Base-by-base conservation (phyloP, 2,888 invertebrate genomes). In the Chaetogeoica ovagalla region DNA sequence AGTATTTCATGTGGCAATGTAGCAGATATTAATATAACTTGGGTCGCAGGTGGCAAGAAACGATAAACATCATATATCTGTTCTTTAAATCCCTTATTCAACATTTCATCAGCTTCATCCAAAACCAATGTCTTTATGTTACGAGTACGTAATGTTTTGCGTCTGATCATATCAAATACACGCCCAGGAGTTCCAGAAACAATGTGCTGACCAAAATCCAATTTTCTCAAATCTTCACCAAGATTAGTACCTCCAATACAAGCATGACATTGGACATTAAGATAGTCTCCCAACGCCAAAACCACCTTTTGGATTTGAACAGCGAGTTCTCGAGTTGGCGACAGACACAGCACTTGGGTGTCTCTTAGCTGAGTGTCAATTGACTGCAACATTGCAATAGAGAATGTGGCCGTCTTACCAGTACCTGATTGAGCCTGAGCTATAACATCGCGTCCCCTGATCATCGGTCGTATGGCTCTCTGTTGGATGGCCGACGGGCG, bases 11-110 rank as follows among this genome's bases (percentile, higher is more conserved):
- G 98, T 0, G 99, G 99, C 83, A 99, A 88, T 69, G 99, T 99
- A 72, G 99, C 99, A 77, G 98, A 98, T 83, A 99, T 95, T 1
- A 99, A 89, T 4, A 95, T 93, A 69, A 99, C 86, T 88, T 97
- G 97, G 17, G 97, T 98, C 7, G 96, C 96, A 63, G 98, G 98
- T 0, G 98, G 98, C 76, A 99, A 88, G 87, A 98, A 98, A 84
- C 98, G 91, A 87, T 99, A 99, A 0, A 99, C 98, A 88, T 99
- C 98, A 87, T 99, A 99, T 83, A 99, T 98, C 88, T 99, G 99
- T 87, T 99, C 98, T 86, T 98, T 99, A 86, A 98, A 99, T 52
- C 98, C 98, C 87, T 98, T 98, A 87, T 98, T 98, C 83, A 99
- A 88, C 98, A 99, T 99, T 88, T 99, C 99, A 87, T 99, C 99